Conservation (phyloP, 2,113 vertebrate genomes). For the Sciurus niger region DNA sequence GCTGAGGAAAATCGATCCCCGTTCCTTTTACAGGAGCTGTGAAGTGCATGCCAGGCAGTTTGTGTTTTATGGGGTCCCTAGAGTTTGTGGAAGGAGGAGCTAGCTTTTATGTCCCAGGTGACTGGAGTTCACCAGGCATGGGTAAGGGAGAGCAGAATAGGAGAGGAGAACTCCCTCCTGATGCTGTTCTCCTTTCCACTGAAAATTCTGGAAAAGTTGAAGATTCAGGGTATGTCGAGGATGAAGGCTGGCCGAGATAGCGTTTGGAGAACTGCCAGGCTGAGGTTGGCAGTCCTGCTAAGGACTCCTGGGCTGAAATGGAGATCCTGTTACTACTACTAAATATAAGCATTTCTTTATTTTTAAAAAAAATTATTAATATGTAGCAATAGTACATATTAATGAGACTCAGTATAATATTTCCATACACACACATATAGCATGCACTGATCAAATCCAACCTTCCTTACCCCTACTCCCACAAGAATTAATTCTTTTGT, state of each 20-base stretch:
- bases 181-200: not conserved
- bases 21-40: constrained; percentile 41
- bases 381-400: not conserved
- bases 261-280: not conserved
- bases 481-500: not conserved
- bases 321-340: not conserved
- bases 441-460: not conserved
- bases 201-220: constrained; percentile 23
- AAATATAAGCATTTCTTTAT: not conserved
- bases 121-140: not conserved
- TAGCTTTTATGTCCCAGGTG: not conserved
- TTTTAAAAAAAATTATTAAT: not conserved
- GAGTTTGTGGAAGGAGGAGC: constrained; percentile 33
- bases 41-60: constrained; percentile 39
- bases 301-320: not conserved
- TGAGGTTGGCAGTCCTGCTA: not conserved
- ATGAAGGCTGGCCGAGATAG: not conserved
- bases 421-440: not conserved
- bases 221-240: not conserved
- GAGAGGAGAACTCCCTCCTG: not conserved
- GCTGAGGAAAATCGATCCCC: not conserved
- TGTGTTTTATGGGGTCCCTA: constrained; percentile 60
- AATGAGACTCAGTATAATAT: not conserved
- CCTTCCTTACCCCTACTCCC: not conserved
- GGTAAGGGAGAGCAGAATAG: not conserved